These are phyloP conservation scores for Intellagama lesueurii DNA, from an alignment of 2,797 vertebrate genomes.

Conservation along the genomic window DNA sequence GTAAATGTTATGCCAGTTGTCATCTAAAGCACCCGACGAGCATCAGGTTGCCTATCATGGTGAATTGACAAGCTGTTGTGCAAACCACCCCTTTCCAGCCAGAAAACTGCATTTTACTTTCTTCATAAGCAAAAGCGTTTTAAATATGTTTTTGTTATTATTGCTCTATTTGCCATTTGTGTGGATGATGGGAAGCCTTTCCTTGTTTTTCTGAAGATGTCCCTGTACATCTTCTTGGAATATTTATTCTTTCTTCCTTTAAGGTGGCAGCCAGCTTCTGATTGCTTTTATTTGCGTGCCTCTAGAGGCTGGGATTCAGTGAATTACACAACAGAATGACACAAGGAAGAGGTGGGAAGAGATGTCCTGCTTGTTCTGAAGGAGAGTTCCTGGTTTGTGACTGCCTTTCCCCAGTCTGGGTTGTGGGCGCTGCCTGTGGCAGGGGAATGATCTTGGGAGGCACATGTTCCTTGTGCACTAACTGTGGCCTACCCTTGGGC, in stretches of 20 bases:
- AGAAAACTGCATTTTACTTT: neutral
- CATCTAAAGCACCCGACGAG: neutral
- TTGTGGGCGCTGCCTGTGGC: neutral
- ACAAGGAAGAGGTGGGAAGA: neutral
- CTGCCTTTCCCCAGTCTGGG: too few species aligned
- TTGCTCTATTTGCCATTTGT: neutral
- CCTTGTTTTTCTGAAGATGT: neutral
- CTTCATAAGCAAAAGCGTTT: neutral
- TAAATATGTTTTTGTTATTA: neutral
- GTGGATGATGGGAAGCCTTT: neutral
- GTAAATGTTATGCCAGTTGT: neutral
- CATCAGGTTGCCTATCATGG: neutral
- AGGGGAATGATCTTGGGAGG: too few species aligned
- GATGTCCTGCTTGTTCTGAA: neutral
- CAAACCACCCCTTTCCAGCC: neutral
- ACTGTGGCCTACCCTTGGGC: neutral
- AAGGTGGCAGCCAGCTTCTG: neutral
- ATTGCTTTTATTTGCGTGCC: neutral
- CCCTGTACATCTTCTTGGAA: neutral
- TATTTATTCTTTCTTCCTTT: neutral
- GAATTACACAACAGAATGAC: conserved; percentile 3
- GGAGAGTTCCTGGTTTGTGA: neutral
- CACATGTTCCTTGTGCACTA: neutral
- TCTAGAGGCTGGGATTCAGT: conserved; percentile 8
- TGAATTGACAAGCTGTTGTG: neutral